Base-by-base conservation (phyloP, 1,140 invertebrate genomes). In the Penaeus chinensis region DNA sequence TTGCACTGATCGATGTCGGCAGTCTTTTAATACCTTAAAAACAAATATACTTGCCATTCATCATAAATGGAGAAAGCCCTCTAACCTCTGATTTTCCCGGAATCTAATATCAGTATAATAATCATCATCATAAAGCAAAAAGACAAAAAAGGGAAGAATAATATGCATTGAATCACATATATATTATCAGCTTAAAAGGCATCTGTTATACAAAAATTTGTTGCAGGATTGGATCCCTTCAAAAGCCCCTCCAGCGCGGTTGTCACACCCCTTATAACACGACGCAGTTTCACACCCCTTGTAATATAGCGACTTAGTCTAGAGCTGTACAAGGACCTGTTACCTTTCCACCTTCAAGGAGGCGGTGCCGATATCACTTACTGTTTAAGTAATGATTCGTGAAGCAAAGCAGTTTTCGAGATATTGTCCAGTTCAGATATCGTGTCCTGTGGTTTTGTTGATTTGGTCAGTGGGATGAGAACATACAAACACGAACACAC, bases 261-360 rank as follows among this genome's bases (percentile, higher is more conserved):
- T 82, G 20, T 60, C 80, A 37, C 42, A 82, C 80, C 60, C 60
- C 11, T 81, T 62, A 27, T 81, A n/a, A 60, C 60, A 54, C 42
- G 27, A n/a, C 20, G 42, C 63, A 27, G 27, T 77, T 54, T 69
- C 82, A 37, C 82, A 65, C 65, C 82, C 63, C 32, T n/a, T 32
- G 32, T 71, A 71, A 24, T 71, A 71, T 32, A 71, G n/a, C 32
- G 66, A 71, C n/a, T 32, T 71, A 32, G n/a, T 71, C 32, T 32
- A 71, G 42, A 81, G 60, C 24, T 32, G 24, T 61, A 54, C 22
- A 54, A 18, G n/a, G 37, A 22, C 22, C 63, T 89, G 89, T 89
- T 89, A 89, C 85, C 71, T 89, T 89, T 89, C 89, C 89, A 89
- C 89, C 89, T 89, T 89, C 85, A 85, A 82, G 84, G 85, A 69